A percentile compares a stretch with the other conserved stretches of the same genome.
Evolutionary conservation across 2,113 vertebrate genomes (phyloP).

Genomic region (Centropristis striata): DNA sequence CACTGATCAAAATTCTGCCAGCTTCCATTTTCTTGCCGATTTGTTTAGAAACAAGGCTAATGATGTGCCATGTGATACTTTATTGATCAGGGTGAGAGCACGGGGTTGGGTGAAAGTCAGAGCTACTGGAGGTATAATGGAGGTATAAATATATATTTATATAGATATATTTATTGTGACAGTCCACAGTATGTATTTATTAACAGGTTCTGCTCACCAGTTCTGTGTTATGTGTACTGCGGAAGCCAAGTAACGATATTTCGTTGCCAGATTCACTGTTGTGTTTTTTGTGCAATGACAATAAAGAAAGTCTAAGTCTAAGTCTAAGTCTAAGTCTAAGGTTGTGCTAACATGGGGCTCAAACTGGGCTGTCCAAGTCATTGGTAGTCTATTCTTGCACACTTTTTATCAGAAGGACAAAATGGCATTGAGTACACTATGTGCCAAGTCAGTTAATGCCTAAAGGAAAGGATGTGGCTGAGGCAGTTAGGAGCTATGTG

Average conservation of each 20-base stretch:
- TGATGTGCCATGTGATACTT: slow-evolving; percentile 29
- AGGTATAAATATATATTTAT: too few relatives aligned
- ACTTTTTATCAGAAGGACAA: background rate
- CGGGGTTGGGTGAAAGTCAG: slow-evolving; percentile 5
- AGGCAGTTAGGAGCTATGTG: slow-evolving; percentile 3
- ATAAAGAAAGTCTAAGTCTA: too few relatives aligned
- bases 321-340: too few relatives aligned
- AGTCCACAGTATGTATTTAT: too few relatives aligned
- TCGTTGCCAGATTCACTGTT: too few relatives aligned
- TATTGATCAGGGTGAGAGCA: slow-evolving; percentile 40
- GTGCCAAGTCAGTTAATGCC: background rate
- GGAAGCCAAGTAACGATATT: too few relatives aligned
- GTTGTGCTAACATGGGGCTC: background rate
- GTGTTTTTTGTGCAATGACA: too few relatives aligned
- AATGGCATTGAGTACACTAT: background rate
- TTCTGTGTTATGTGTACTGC: too few relatives aligned
- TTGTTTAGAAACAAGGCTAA: slow-evolving; percentile 30
- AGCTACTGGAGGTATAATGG: slow-evolving; percentile 18
- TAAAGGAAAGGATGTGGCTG: slow-evolving; percentile 10
- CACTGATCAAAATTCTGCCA: slow-evolving; percentile 14
- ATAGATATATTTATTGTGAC: too few relatives aligned
- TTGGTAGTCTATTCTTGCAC: background rate
- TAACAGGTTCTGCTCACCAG: too few relatives aligned
- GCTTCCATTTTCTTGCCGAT: slow-evolving; percentile 11
- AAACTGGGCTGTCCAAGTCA: slow-evolving; percentile 1